A percentile compares a stretch with the other conserved stretches of the same genome.
phyloP scores from a whole-genome alignment of 1,140 invertebrate genomes.

The Atta colombica region DNA sequence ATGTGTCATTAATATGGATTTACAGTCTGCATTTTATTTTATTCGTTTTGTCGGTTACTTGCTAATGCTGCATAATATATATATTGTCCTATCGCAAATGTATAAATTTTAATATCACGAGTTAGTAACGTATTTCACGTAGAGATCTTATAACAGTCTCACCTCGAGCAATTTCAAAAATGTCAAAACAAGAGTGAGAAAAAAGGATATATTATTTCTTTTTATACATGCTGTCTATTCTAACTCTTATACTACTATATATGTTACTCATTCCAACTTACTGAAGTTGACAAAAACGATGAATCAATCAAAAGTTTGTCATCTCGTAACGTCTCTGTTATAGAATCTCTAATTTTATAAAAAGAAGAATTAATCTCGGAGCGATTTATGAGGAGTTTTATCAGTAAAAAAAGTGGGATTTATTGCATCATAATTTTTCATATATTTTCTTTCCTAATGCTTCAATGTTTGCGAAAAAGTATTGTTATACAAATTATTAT shows the following conservation, averaged over 20 bases:
- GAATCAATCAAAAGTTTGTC: too few relatives aligned
- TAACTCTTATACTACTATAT: too few relatives aligned
- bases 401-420: conserved; percentile 5
- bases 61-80: not conserved
- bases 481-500: not conserved
- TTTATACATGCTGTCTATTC: too few relatives aligned
- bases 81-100: conserved; percentile 18
- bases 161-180: too few relatives aligned
- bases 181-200: too few relatives aligned
- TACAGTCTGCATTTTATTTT: conserved; percentile 19
- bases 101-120: conserved; percentile 38
- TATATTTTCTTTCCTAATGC: not conserved
- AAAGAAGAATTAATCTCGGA: conserved; percentile 20
- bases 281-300: too few relatives aligned
- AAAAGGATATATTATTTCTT: too few relatives aligned
- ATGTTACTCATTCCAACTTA: too few relatives aligned
- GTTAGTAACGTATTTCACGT: conserved; percentile 9
- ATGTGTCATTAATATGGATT: conserved; percentile 14
- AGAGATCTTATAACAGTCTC: too few relatives aligned
- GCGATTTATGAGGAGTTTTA: not conserved
- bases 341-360: not conserved
- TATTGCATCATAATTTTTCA: not conserved
- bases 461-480: not conserved
- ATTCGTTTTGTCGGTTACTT: not conserved
- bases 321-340: too few relatives aligned